These are phyloP conservation scores for Arizona elegans DNA, from an alignment of 2,113 vertebrate genomes.

Conservation along the genomic window DNA sequence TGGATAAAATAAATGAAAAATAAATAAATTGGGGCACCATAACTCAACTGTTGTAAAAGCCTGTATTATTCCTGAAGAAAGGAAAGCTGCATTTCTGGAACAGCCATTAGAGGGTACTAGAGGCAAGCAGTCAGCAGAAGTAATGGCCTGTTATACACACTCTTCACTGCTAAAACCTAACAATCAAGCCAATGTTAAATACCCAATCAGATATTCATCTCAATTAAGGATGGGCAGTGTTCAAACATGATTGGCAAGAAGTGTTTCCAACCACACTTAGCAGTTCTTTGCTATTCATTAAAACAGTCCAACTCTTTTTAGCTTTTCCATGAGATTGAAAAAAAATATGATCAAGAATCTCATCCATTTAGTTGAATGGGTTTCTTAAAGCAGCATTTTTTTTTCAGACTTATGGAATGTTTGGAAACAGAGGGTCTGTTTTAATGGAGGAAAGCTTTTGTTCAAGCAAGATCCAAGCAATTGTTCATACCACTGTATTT, in stretches of 20 bases:
- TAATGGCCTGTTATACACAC: rapidly evolving
- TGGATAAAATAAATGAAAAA: neutral
- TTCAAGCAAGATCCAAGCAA: neutral
- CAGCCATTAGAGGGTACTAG: slow-evolving; percentile 47
- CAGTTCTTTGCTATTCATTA: neutral
- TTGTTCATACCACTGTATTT: neutral
- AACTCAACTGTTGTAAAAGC: neutral
- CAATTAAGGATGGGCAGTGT: neutral
- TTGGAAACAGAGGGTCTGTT: neutral
- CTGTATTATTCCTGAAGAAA: neutral
- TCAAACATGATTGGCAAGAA: neutral
- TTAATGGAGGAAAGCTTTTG: neutral
- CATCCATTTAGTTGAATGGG: neutral
- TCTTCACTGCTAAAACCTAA: neutral
- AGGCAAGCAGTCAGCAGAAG: neutral
- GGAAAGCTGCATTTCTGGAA: neutral
- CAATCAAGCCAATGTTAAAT: neutral
- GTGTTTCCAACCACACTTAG: neutral
- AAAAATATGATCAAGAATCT: neutral
- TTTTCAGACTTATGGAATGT: neutral
- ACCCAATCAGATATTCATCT: neutral
- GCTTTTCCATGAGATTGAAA: neutral
- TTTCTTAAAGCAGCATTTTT: neutral
- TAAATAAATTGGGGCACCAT: neutral
- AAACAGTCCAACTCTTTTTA: neutral